These are phyloP conservation scores for Calliopsis andreniformis DNA, from an alignment of 1,140 invertebrate species.

Conservation along the genomic window DNA sequence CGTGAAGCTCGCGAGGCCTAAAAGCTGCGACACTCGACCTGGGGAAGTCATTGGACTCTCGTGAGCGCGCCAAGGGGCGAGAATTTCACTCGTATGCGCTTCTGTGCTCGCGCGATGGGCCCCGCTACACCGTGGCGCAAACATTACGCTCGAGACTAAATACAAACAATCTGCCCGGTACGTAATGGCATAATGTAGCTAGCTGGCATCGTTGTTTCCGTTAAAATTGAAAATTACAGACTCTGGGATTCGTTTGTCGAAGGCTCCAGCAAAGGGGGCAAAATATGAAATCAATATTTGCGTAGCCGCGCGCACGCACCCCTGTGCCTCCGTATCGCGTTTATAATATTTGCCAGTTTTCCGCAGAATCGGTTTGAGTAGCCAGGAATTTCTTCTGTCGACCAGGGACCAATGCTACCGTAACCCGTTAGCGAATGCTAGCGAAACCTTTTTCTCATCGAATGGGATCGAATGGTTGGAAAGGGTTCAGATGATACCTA, in stretches of 20 bases:
- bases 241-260: conserved; percentile 50
- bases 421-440: too few relatives aligned
- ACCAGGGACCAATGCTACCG: background rate
- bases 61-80: conserved; percentile 16
- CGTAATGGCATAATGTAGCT: background rate
- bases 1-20: conserved; percentile 57
- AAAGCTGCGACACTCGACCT: conserved; percentile 60
- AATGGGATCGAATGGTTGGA: too few relatives aligned
- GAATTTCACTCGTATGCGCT: too few relatives aligned
- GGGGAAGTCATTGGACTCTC: conserved; percentile 49
- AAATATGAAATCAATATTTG: conserved; percentile 32
- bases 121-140: conserved; percentile 23
- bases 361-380: background rate
- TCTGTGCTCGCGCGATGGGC: conserved; percentile 29
- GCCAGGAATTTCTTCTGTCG: background rate
- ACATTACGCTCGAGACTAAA: conserved; percentile 63
- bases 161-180: conserved; percentile 53
- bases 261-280: conserved; percentile 40
- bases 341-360: conserved; percentile 33
- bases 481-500: too few relatives aligned
- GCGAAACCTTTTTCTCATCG: too few relatives aligned
- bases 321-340: background rate
- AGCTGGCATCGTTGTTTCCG: conserved; percentile 44
- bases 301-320: conserved; percentile 8
- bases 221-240: conserved; percentile 50